Evolutionary conservation across 1,140 invertebrate species (phyloP).

Genomic region (Psilanteris sp.): DNA sequence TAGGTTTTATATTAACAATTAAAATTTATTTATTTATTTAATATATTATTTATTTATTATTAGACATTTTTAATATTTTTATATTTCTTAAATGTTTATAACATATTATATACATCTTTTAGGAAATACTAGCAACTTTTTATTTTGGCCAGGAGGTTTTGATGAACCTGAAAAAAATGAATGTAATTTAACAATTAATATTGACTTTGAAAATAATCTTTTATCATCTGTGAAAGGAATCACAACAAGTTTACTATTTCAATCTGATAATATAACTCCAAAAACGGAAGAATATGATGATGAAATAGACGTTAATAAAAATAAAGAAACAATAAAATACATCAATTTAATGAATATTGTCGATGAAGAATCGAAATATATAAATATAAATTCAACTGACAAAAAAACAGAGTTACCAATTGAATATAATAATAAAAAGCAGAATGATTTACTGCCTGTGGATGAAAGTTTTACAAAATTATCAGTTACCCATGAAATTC

Average conservation of each 20-base stretch:
- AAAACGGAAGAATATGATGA: constrained; percentile 30
- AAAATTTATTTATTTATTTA: too few species aligned
- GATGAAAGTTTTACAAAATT: constrained; percentile 70
- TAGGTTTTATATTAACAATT: too few species aligned
- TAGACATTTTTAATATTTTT: too few species aligned
- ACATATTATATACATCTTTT: too few species aligned
- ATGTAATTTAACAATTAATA: constrained; percentile 58
- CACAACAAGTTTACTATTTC: constrained; percentile 81
- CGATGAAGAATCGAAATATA: constrained; percentile 64
- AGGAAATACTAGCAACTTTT: constrained; percentile 86
- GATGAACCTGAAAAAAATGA: constrained; percentile 81
- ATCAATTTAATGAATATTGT: constrained; percentile 74
- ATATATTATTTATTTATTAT: too few species aligned
- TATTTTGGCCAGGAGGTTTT: constrained; percentile 91
- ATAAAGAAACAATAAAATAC: constrained; percentile 12
- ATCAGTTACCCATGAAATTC: constrained; percentile 74
- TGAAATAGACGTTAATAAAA: constrained; percentile 12
- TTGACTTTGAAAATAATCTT: constrained; percentile 81
- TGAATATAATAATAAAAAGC: constrained; percentile 10
- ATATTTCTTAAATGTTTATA: too few species aligned
- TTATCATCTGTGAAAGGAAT: constrained; percentile 85
- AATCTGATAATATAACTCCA: constrained; percentile 78
- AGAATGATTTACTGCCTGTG: constrained; percentile 43
- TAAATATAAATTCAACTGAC: constrained; percentile 45
- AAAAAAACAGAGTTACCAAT: not conserved